Conservation (phyloP, 2,113 vertebrate genomes). For the Ahaetulla prasina region DNA sequence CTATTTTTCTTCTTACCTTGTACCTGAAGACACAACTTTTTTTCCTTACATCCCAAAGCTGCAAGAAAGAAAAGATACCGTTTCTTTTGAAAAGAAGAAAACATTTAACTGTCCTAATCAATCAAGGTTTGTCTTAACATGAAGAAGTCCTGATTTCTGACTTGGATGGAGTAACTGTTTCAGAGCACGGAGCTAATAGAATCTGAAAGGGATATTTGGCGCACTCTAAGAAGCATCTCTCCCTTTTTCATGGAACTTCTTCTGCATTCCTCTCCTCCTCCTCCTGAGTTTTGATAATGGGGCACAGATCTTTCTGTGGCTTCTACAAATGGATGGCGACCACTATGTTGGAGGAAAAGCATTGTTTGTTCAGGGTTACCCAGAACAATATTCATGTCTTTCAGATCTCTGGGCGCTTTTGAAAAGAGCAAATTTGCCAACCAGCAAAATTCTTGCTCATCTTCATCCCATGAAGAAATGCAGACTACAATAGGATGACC, state of each 20-base stretch:
- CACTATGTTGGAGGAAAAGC: background rate
- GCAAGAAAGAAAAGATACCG: conserved; percentile 21
- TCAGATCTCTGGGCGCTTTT: background rate
- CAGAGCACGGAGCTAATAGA: background rate
- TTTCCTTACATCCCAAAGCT: conserved; percentile 95
- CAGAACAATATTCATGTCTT: background rate
- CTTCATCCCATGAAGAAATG: background rate
- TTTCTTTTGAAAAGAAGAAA: background rate
- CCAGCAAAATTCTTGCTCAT: background rate
- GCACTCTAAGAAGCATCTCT: background rate
- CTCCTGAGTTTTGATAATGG: background rate
- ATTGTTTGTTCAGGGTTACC: background rate
- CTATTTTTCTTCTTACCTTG: conserved; percentile 72
- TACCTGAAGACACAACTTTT: conserved; percentile 94
- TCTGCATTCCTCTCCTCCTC: background rate
- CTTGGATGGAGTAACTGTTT: background rate
- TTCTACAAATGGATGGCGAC: background rate
- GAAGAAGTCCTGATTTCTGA: background rate
- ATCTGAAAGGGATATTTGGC: background rate
- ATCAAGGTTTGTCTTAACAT: background rate
- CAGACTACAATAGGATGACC: background rate
- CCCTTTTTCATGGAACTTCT: too few species aligned
- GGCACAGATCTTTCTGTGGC: background rate
- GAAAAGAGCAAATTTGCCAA: background rate
- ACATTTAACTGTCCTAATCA: background rate